Evolutionary conservation across 2,797 vertebrate genomes (phyloP), one percentile per base, ranked within the genome.

Genomic region (Acanthopagrus latus): DNA sequence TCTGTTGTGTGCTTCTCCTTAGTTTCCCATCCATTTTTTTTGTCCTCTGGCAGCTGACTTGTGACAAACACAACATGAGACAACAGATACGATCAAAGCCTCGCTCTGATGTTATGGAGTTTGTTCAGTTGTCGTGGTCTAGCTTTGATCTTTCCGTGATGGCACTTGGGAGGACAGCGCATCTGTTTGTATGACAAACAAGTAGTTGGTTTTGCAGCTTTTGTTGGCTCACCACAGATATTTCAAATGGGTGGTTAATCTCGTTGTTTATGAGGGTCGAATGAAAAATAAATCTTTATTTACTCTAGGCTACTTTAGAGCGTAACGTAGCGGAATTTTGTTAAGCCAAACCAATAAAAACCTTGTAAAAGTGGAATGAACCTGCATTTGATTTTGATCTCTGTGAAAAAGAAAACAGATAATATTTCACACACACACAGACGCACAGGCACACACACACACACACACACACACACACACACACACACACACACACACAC

Each of bases 391-490:
- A 65, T 66, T 84, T 44, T 43, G 65, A 76, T 71, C 47, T 50
- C 13, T 47, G 63, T 50, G 52, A 79, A 67, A 46, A 83, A 20
- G 70, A 72, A 69, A 64, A 21, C 25, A 78, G 55, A 79, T 62
- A 38, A 44, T 50, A 72, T 74, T 70, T 67, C 80, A 68, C 50
- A 74, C 54, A 16, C 48, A 70, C 52, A 33, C 29, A 33, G 0
- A 33, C 27, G 27, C 27, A 27, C 27, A 27, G 2, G 46, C 57
- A 51, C 69, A 29, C 54, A 65, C 62, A 75, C 63, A 60, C 43
- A 59, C 80, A 68, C 76, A 86, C 86, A 91, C 91, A 86, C 85
- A 91, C 91, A 44, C 44, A 63, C 70, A 44, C 57, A 51, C 68
- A 29, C 52, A 62, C 64, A 75, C 62, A 60, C 41, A 59, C 78